phyloP scores from a whole-genome alignment of 2,113 vertebrate genomes.

The Lontra canadensis region DNA sequence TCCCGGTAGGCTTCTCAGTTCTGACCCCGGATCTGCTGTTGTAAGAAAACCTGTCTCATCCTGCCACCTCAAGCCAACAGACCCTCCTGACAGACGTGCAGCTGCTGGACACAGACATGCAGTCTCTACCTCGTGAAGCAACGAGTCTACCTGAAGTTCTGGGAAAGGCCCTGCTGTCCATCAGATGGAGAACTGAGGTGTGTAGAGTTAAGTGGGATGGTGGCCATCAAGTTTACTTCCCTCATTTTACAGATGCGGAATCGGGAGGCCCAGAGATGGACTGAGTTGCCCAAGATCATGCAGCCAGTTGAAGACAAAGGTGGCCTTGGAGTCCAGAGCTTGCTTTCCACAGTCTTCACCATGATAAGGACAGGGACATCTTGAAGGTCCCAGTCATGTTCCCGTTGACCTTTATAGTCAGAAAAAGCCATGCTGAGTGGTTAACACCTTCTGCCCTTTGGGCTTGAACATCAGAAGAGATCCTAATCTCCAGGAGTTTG shows the following conservation, averaged over 20 bases:
- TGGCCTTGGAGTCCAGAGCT: not conserved
- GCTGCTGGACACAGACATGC: not conserved
- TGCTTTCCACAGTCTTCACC: not conserved
- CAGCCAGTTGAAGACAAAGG: not conserved
- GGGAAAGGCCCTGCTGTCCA: not conserved
- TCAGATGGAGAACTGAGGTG: not conserved
- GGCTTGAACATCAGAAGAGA: not conserved
- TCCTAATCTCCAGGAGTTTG: not conserved
- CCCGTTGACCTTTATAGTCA: not conserved
- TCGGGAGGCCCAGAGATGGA: not conserved
- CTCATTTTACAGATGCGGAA: not conserved
- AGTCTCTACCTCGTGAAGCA: not conserved
- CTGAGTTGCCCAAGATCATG: not conserved
- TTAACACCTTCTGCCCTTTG: not conserved
- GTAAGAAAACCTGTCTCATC: not conserved
- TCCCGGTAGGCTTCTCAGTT: not conserved
- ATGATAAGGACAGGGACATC: not conserved
- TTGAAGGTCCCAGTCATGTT: not conserved
- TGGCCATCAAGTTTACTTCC: not conserved
- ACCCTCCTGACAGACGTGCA: not conserved
- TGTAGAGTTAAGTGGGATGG: not conserved
- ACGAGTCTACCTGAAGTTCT: not conserved
- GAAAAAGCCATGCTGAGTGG: not conserved
- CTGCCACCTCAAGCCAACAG: not conserved
- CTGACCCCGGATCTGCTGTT: not conserved